These are phyloP conservation scores for Leptonema lineaticorne DNA, from an alignment of 1,140 invertebrate genomes.

Conservation along the genomic window DNA sequence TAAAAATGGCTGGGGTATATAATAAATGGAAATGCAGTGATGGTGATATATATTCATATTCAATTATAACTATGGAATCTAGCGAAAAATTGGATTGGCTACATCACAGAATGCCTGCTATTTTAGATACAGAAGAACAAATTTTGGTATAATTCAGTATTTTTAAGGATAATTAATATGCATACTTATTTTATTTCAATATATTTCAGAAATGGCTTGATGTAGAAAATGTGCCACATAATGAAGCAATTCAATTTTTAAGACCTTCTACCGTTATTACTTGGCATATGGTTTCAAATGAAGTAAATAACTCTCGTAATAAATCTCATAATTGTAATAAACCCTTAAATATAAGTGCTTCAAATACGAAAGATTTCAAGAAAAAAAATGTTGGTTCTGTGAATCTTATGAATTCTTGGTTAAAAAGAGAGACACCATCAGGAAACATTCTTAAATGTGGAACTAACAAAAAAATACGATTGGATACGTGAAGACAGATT, in stretches of 20 bases:
- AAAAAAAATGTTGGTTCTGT: constrained; percentile 39
- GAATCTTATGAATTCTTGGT: constrained; percentile 49
- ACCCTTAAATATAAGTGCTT: constrained; percentile 47
- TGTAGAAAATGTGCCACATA: constrained; percentile 57
- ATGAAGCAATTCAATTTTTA: constrained; percentile 58
- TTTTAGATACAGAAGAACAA: constrained; percentile 69
- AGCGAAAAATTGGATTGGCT: constrained; percentile 69
- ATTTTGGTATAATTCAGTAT: constrained; percentile 55
- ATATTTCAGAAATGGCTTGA: constrained; percentile 72
- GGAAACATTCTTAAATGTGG: too few species aligned
- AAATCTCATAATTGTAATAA: constrained; percentile 70
- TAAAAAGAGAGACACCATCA: constrained; percentile 34
- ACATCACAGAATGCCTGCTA: constrained; percentile 79
- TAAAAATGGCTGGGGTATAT: constrained; percentile 79
- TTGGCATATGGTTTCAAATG: constrained; percentile 70
- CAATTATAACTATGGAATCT: constrained; percentile 76
- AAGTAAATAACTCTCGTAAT: constrained; percentile 73
- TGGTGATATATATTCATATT: constrained; percentile 70
- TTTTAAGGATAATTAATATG: not conserved
- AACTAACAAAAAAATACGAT: too few species aligned
- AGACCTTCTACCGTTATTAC: constrained; percentile 57
- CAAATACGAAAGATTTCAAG: not conserved
- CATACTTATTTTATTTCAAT: constrained; percentile 10
- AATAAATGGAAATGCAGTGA: constrained; percentile 65
- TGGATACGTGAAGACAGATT: too few species aligned